phyloP scores from a whole-genome alignment of 53 echinoderm and acorn worm genomes.

The Paracentrotus lividus region DNA sequence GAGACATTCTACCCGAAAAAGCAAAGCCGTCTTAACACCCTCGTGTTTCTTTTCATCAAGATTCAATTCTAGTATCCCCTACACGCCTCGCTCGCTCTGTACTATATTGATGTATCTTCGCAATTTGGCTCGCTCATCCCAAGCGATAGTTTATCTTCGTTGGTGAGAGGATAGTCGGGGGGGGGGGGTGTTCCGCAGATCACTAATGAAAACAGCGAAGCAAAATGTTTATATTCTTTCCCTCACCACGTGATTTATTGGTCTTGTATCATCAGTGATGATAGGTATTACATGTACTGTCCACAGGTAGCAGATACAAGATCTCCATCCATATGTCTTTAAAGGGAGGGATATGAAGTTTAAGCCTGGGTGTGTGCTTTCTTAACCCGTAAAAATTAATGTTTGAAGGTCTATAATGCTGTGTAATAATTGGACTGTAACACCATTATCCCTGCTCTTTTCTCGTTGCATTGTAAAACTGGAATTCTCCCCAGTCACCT shows the following conservation, averaged over 20 bases:
- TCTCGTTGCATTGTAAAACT: too few species aligned
- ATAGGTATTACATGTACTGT: neutral
- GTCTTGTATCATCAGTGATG: neutral
- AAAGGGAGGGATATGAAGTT: neutral
- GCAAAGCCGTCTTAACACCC: neutral
- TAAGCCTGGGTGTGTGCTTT: too few species aligned
- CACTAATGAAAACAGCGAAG: slow-evolving; percentile 60
- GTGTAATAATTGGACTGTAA: too few species aligned
- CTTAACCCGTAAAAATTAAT: too few species aligned
- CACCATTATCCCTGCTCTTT: too few species aligned
- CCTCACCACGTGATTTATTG: slow-evolving; percentile 47
- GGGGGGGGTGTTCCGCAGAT: slow-evolving; percentile 23
- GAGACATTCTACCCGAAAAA: neutral
- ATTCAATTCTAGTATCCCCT: neutral
- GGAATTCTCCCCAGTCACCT: too few species aligned
- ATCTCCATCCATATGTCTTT: neutral
- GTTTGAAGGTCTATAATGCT: too few species aligned
- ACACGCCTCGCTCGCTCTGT: slow-evolving; percentile 6
- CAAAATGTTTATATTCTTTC: slow-evolving; percentile 48
- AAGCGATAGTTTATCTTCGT: slow-evolving; percentile 35
- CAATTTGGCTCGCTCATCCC: slow-evolving; percentile 4
- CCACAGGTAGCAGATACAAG: neutral
- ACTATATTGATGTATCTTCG: slow-evolving; percentile 1
- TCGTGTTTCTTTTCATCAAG: neutral
- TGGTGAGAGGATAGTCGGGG: too few species aligned